phyloP scores from a whole-genome alignment of 2,888 invertebrate species.

The Eupithecia centaureata region DNA sequence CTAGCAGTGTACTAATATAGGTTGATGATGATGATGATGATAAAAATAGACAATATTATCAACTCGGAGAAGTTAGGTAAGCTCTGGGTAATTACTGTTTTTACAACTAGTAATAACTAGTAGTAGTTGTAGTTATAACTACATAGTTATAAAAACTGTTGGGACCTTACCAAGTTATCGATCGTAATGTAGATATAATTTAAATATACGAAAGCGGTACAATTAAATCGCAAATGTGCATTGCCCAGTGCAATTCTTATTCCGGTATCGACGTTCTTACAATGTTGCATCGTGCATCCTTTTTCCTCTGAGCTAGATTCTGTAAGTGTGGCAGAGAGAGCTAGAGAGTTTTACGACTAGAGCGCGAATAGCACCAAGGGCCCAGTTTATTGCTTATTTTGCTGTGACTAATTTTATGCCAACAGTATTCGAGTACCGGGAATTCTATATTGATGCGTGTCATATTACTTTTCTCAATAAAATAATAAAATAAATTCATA shows the following conservation, averaged over 20 bases:
- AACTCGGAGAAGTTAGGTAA: too few species aligned
- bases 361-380: constrained; percentile 70
- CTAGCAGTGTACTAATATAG: too few species aligned
- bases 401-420: constrained; percentile 77
- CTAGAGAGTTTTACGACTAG: constrained; percentile 68
- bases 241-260: constrained; percentile 63
- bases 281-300: constrained; percentile 66
- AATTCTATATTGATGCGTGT: constrained; percentile 49
- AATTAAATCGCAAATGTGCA: constrained; percentile 40
- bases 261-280: constrained; percentile 68
- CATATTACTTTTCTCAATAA: constrained; percentile 45
- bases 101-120: too few species aligned
- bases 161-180: constrained; percentile 7
- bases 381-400: constrained; percentile 78
- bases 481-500: too few species aligned
- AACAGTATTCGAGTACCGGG: constrained; percentile 62
- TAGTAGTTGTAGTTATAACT: too few species aligned
- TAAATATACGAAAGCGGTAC: constrained; percentile 23
- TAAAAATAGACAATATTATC: too few species aligned
- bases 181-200: constrained; percentile 26
- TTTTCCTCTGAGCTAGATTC: constrained; percentile 45
- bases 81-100: too few species aligned
- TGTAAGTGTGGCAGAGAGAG: constrained; percentile 52
- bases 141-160: background rate
- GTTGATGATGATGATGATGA: too few species aligned